Percentiles rank a stretch among this genome's conserved stretches.
Conservation (phyloP, 2,797 vertebrate genomes). For the Linurgus olivaceus region DNA sequence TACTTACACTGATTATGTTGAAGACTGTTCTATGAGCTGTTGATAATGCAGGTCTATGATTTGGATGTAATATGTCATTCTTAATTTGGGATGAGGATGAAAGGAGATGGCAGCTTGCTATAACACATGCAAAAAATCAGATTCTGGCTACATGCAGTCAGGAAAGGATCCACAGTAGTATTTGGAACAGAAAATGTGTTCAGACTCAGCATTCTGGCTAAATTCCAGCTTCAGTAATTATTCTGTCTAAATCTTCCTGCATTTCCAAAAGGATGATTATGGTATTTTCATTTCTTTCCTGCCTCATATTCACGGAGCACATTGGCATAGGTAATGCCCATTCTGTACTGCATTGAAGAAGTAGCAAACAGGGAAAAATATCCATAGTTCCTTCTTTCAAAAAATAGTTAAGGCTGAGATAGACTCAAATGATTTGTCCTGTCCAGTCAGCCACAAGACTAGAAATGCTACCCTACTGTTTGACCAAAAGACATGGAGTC, state of each 20-base stretch:
- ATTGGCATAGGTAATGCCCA: not conserved
- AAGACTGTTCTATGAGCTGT: slow-evolving; percentile 66
- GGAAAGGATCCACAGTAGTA: not conserved
- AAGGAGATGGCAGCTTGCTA: slow-evolving; percentile 46
- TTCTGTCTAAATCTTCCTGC: slow-evolving; percentile 20
- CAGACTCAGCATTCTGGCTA: slow-evolving; percentile 34
- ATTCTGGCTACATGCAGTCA: slow-evolving; percentile 4
- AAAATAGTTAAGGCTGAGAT: not conserved
- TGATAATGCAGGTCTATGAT: slow-evolving; percentile 70
- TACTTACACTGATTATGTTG: slow-evolving; percentile 68
- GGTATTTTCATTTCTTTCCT: slow-evolving; percentile 14
- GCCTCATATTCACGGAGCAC: not conserved
- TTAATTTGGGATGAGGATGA: slow-evolving; percentile 63
- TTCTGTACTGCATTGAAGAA: not conserved
- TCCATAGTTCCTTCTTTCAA: not conserved
- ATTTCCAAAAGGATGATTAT: slow-evolving; percentile 33
- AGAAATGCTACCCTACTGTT: not conserved
- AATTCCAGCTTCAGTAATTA: slow-evolving; percentile 56
- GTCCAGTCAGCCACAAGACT: not conserved
- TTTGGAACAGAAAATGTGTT: slow-evolving; percentile 23
- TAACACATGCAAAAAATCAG: not conserved
- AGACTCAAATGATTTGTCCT: not conserved
- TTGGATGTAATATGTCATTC: slow-evolving; percentile 67
- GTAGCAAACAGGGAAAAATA: not conserved
- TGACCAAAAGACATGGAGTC: not conserved